Evolutionary conservation across 2,797 vertebrate species (phyloP).

Genomic region (Rhinogobio ventralis): DNA sequence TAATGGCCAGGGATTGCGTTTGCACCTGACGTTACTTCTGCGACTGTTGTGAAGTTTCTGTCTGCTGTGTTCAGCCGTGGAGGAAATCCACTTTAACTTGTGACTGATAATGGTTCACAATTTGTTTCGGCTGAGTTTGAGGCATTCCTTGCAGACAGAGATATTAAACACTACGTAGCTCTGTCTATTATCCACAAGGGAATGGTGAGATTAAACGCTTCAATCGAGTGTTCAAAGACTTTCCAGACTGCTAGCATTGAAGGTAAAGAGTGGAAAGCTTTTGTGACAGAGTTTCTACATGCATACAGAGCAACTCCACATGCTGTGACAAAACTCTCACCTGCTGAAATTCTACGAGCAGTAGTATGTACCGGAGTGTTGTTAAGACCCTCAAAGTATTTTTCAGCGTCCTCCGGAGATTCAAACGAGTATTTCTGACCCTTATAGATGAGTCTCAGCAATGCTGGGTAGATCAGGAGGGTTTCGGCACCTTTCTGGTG

Average conservation of each 20-base stretch:
- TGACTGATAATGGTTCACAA: slow-evolving; percentile 28
- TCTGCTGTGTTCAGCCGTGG: slow-evolving; percentile 19
- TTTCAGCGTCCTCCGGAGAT: not conserved
- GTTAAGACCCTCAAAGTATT: not conserved
- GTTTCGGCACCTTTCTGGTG: not conserved
- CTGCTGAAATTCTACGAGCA: not conserved
- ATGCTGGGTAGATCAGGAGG: not conserved
- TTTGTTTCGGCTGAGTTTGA: slow-evolving; percentile 16
- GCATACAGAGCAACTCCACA: slow-evolving; percentile 27
- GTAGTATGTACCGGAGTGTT: too few relatives aligned
- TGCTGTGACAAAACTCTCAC: slow-evolving; percentile 20
- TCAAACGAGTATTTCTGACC: not conserved
- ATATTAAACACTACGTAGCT: slow-evolving; percentile 28
- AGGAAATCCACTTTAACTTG: not conserved
- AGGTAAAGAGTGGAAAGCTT: slow-evolving; percentile 25
- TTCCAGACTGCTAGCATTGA: slow-evolving; percentile 20
- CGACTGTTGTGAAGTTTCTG: not conserved
- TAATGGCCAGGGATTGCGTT: slow-evolving; percentile 7
- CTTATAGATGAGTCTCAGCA: not conserved
- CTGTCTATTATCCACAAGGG: slow-evolving; percentile 5
- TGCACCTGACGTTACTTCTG: not conserved
- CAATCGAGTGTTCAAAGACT: slow-evolving; percentile 12
- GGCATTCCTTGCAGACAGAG: slow-evolving; percentile 4
- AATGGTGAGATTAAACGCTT: slow-evolving; percentile 23
- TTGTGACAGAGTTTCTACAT: slow-evolving; percentile 8